phyloP scores from a whole-genome alignment of 1,140 invertebrate genomes.

The Euura lappo region DNA sequence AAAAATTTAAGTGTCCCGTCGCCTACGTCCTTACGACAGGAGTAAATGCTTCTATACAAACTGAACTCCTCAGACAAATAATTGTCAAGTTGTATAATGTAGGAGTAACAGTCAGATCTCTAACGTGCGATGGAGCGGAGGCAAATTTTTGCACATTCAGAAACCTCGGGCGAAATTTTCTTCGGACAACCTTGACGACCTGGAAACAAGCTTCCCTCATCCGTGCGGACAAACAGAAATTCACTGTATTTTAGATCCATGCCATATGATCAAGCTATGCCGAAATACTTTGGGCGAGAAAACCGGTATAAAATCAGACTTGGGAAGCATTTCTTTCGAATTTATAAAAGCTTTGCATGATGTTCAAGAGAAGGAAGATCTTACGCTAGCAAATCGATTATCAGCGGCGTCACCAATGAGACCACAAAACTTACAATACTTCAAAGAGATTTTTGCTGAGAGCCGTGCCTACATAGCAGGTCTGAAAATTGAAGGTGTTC shows the following conservation, averaged over 20 bases:
- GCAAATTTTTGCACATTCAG: conserved; percentile 18
- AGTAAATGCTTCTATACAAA: background rate
- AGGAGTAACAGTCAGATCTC: conserved; percentile 21
- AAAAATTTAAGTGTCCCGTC: too few species aligned
- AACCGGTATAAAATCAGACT: conserved; percentile 23
- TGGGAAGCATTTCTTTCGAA: conserved; percentile 15
- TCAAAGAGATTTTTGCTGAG: conserved; percentile 18
- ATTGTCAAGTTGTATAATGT: conserved; percentile 8
- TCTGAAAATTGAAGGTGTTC: background rate
- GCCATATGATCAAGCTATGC: conserved; percentile 49
- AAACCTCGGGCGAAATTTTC: conserved; percentile 23
- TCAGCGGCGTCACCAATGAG: conserved; percentile 5
- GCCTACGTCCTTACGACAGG: too few species aligned
- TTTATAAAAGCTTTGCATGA: conserved; percentile 17
- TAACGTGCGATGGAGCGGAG: conserved; percentile 25
- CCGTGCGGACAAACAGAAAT: conserved; percentile 33
- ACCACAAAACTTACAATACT: conserved; percentile 15
- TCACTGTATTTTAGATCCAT: conserved; percentile 44
- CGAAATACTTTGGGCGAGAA: conserved; percentile 41
- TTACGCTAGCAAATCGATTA: conserved; percentile 15
- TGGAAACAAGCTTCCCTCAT: conserved; percentile 43
- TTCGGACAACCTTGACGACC: conserved; percentile 18
- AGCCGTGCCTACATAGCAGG: conserved; percentile 4
- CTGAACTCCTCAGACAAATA: conserved; percentile 1
- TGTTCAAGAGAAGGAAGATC: conserved; percentile 10